These are phyloP conservation scores for Sarcophaga caerulescens DNA, from an alignment of 2,888 invertebrate genomes.

Conservation along the genomic window DNA sequence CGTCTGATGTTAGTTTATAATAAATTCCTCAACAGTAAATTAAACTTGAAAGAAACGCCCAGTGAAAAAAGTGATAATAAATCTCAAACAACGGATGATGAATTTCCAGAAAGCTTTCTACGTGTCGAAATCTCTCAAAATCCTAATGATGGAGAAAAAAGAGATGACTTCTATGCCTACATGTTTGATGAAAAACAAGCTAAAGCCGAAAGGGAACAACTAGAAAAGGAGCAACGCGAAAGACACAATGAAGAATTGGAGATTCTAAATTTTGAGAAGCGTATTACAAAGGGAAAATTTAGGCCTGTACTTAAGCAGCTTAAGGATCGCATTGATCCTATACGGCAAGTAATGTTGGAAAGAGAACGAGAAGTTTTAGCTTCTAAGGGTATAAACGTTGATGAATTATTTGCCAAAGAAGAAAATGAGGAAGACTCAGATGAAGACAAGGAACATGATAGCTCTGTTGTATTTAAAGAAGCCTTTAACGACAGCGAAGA, in stretches of 20 bases:
- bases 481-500: conserved; percentile 58
- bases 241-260: conserved; percentile 74
- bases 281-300: conserved; percentile 79
- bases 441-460: conserved; percentile 48
- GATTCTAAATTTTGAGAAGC: conserved; percentile 78
- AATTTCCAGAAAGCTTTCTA: conserved; percentile 77
- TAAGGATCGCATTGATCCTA: conserved; percentile 80
- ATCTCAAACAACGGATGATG: conserved; percentile 69
- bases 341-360: conserved; percentile 79
- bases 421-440: conserved; percentile 39
- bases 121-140: conserved; percentile 77
- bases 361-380: conserved; percentile 78
- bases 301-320: conserved; percentile 80
- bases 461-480: conserved; percentile 60
- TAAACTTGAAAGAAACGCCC: conserved; percentile 69
- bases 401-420: conserved; percentile 75
- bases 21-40: conserved; percentile 78
- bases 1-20: conserved; percentile 80
- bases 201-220: conserved; percentile 68
- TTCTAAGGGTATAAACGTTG: conserved; percentile 80
- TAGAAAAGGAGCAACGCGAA: conserved; percentile 60
- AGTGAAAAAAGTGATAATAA: conserved; percentile 53
- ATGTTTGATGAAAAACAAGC: conserved; percentile 77
- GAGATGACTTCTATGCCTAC: conserved; percentile 80
- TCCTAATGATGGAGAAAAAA: conserved; percentile 73